A percentile compares a stretch with the other conserved stretches of the same genome.
Evolutionary conservation across 1,140 invertebrate genomes (phyloP).

Genomic region (Lamellibrachia luymesi): DNA sequence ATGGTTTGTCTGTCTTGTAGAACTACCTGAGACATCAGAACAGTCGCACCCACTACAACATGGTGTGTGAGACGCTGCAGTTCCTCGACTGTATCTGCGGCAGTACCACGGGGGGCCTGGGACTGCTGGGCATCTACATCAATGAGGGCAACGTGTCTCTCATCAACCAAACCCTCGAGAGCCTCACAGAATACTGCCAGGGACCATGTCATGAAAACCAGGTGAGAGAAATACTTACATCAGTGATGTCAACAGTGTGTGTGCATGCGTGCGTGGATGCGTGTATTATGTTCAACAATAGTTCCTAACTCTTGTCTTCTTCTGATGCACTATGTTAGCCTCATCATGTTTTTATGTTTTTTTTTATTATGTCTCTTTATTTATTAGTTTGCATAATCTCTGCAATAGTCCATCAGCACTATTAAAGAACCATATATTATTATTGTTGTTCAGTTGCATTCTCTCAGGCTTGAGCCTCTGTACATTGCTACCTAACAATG

Average conservation of each 20-base stretch:
- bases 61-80: slow-evolving; percentile 96
- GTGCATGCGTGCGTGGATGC: no score
- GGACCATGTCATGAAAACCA: slow-evolving; percentile 64
- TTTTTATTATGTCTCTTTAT: no score
- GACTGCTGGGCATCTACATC: slow-evolving; percentile 93
- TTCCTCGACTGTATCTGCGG: slow-evolving; percentile 99
- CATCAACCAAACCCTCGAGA: slow-evolving; percentile 97
- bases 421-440: no score
- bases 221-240: no score
- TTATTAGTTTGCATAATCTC: no score
- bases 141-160: slow-evolving; percentile 96
- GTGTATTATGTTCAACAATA: no score
- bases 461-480: not conserved
- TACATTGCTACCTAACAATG: not conserved
- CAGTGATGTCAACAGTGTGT: no score
- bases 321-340: no score
- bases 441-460: not conserved
- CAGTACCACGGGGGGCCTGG: slow-evolving; percentile 96
- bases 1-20: slow-evolving; percentile 58
- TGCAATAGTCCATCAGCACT: no score
- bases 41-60: slow-evolving; percentile 74
- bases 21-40: slow-evolving; percentile 88
- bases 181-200: slow-evolving; percentile 99
- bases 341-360: no score
- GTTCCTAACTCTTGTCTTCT: no score